phyloP scores from a whole-genome alignment of 2,888 invertebrate species.

The Amblyjoppa fuscipennis region DNA sequence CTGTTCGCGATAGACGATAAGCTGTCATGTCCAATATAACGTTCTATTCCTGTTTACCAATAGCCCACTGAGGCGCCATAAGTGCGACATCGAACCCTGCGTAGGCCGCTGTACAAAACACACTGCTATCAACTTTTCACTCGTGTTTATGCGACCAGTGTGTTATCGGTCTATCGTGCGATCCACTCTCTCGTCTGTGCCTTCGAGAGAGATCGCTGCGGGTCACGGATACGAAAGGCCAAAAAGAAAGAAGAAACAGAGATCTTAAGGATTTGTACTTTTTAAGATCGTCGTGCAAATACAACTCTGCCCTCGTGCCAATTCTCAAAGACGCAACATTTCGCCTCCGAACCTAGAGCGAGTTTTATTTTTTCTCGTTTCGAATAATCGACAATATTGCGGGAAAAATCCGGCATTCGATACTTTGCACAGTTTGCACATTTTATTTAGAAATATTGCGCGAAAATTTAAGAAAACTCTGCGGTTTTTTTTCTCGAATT shows the following conservation, averaged over 20 bases:
- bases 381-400: not conserved
- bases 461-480: too few species aligned
- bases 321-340: not conserved
- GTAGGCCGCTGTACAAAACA: slow-evolving; percentile 18
- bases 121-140: slow-evolving; percentile 42
- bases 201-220: slow-evolving; percentile 2
- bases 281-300: not conserved
- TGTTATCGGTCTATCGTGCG: slow-evolving; percentile 19
- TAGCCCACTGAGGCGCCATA: slow-evolving; percentile 61
- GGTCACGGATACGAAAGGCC: slow-evolving; percentile 31
- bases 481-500: too few species aligned
- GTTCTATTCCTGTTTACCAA: slow-evolving; percentile 75
- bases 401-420: not conserved
- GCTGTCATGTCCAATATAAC: slow-evolving; percentile 71
- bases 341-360: not conserved
- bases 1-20: slow-evolving; percentile 64
- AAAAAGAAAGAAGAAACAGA: not conserved
- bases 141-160: slow-evolving; percentile 32
- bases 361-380: not conserved
- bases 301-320: not conserved
- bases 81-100: slow-evolving; percentile 13
- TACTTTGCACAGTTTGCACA: too few species aligned
- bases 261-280: not conserved
- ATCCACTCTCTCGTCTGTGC: not conserved
- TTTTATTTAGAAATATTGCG: too few species aligned